Base-by-base conservation (phyloP, 2,888 invertebrate species). In the Eubasilissa splendida region DNA sequence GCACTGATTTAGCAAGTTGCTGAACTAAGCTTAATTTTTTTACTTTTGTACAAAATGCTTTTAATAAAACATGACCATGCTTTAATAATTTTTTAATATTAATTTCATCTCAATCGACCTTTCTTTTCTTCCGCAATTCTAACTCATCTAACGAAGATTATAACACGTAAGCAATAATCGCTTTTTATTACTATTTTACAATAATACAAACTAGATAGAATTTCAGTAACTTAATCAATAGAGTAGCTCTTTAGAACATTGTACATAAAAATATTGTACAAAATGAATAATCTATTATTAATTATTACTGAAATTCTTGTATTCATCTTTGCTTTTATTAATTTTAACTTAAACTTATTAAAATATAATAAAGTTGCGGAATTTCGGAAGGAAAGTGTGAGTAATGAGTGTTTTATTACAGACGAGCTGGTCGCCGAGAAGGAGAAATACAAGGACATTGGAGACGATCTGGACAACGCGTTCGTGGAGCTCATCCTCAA, bases 361-460 rank as follows among this genome's bases (percentile, higher is more conserved):
- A 68, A 50, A 68, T 68, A 10, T 10, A 68, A 22, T 14, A 52
- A 68, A 53, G 52, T 56, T 33, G 12, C 52, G 33, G 52, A 22
- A 56, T 54, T 56, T 60, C 12, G 75, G 42, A 54, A 7, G 60
- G 75, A 42, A 59, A 52, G 52, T 52, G 10, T 50, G 52, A 33
- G 22, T 73, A 73, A 73, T 42, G 33, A 8, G 52, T n/a, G 85
- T 85, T 86, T 80, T 77, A 82, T 91, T 92, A 85, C 93, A 97
- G 97, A 97, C 94, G 97, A 97, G 90, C 94, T 97, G 89, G 96
- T 97, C 88, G 94, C 96, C 90, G 97, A 97, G 91, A 99, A 99
- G 94, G 99, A 99, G 93, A 97, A 98, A 90, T 99, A 98, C 97
- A 99, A 99, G 94, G 96, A 96, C 92, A 99, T 99, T 93, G 98